These are phyloP conservation scores for Callaeas wilsoni DNA, from an alignment of 2,113 vertebrate species.

Conservation along the genomic window DNA sequence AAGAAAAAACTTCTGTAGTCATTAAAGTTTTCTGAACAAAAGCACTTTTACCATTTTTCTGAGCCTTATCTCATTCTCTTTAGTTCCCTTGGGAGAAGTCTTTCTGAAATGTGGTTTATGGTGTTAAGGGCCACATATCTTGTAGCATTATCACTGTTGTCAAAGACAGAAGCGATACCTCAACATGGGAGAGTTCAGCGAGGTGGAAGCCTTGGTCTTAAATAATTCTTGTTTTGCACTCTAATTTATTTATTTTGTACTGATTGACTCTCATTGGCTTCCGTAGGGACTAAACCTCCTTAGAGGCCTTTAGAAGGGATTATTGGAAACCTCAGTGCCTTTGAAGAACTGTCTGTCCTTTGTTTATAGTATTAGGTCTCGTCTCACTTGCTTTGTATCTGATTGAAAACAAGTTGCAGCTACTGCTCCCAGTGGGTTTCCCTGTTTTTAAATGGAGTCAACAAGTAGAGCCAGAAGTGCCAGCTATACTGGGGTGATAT, in stretches of 20 bases:
- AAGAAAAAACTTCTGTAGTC: neutral
- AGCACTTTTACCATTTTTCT: neutral
- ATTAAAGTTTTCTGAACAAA: neutral
- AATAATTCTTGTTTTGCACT: neutral
- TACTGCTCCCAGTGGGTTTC: slow-evolving; percentile 19
- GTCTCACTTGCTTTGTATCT: neutral
- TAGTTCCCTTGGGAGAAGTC: neutral
- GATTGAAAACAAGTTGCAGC: slow-evolving; percentile 23
- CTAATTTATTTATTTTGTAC: neutral
- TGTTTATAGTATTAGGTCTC: neutral
- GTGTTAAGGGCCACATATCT: neutral
- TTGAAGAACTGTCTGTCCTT: slow-evolving; percentile 24
- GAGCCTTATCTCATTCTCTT: neutral
- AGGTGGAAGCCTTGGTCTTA: neutral
- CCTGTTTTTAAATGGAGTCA: neutral
- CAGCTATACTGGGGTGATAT: neutral
- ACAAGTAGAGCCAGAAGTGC: neutral
- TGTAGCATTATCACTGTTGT: neutral
- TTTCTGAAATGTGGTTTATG: neutral
- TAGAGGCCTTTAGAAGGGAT: slow-evolving; percentile 28
- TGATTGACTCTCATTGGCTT: neutral
- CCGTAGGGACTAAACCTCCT: slow-evolving; percentile 19
- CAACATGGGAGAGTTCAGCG: neutral
- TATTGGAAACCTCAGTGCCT: neutral
- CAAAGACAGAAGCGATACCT: neutral